Evolutionary conservation across 2,113 vertebrate species (phyloP).

Genomic region (Hoplias malabaricus): DNA sequence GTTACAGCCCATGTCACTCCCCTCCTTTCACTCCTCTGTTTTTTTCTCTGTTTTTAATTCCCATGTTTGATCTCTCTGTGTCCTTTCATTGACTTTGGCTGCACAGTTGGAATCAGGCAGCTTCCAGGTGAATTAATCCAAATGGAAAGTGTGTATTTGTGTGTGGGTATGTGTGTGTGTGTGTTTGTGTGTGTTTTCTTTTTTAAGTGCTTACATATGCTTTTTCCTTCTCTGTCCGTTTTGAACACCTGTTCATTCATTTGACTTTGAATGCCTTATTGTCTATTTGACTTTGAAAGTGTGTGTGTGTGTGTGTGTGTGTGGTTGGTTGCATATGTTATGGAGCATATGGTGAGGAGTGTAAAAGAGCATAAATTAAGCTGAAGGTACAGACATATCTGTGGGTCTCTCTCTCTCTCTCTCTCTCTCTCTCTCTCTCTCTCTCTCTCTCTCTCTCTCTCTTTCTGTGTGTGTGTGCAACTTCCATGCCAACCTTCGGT

Average conservation of each 20-base stretch:
- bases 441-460: no score
- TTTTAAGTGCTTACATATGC: background rate
- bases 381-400: background rate
- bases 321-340: background rate
- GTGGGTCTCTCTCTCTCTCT: no score
- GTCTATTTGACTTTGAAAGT: background rate
- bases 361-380: background rate
- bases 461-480: background rate
- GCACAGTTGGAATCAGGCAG: background rate
- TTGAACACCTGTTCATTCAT: background rate
- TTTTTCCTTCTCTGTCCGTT: background rate
- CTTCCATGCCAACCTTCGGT: slow-evolving; percentile 15
- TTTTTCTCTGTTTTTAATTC: no score
- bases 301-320: background rate
- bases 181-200: background rate
- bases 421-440: no score
- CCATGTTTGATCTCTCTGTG: background rate
- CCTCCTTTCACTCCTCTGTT: background rate
- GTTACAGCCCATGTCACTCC: slow-evolving; percentile 40
- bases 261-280: background rate
- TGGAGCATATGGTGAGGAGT: background rate
- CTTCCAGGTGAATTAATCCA: slow-evolving; percentile 6
- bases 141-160: background rate
- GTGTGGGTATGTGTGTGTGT: background rate
- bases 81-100: background rate